phyloP scores from a whole-genome alignment of 2,113 vertebrate genomes.

The Australoheros scitulus region DNA sequence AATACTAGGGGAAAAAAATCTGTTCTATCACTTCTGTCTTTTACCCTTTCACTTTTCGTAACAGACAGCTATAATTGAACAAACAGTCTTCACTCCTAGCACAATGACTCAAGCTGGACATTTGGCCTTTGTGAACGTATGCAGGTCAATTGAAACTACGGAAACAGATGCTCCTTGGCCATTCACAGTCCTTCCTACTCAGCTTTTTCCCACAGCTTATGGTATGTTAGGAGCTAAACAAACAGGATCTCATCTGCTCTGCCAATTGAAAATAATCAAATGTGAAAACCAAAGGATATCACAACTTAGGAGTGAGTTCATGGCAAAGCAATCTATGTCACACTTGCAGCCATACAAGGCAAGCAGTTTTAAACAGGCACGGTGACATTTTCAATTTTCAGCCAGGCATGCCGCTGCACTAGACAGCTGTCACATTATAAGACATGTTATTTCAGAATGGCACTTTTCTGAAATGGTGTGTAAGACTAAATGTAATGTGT shows the following conservation, averaged over 20 bases:
- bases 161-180: slow-evolving; percentile 47
- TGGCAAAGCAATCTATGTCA: slow-evolving; percentile 36
- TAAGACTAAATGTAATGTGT: slow-evolving; percentile 12
- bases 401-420: slow-evolving; percentile 34
- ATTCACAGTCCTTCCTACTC: slow-evolving; percentile 16
- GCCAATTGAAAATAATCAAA: slow-evolving; percentile 50
- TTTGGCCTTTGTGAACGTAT: slow-evolving; percentile 28
- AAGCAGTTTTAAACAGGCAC: slow-evolving; percentile 45
- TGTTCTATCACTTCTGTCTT: neutral
- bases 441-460: slow-evolving; percentile 29
- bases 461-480: slow-evolving; percentile 28
- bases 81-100: slow-evolving; percentile 15
- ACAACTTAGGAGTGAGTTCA: slow-evolving; percentile 48
- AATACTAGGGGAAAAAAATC: neutral
- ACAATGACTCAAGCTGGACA: slow-evolving; percentile 18
- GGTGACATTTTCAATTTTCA: slow-evolving; percentile 63
- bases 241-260: slow-evolving; percentile 34
- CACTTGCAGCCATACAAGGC: slow-evolving; percentile 28
- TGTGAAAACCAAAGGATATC: slow-evolving; percentile 51
- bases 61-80: slow-evolving; percentile 33
- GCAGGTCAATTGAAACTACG: slow-evolving; percentile 31
- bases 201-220: neutral
- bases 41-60: slow-evolving; percentile 2
- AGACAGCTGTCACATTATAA: slow-evolving; percentile 54
- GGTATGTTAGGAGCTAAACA: slow-evolving; percentile 32